These are phyloP conservation scores for Chaenocephalus aceratus DNA, from an alignment of 2,113 vertebrate genomes.

Conservation along the genomic window DNA sequence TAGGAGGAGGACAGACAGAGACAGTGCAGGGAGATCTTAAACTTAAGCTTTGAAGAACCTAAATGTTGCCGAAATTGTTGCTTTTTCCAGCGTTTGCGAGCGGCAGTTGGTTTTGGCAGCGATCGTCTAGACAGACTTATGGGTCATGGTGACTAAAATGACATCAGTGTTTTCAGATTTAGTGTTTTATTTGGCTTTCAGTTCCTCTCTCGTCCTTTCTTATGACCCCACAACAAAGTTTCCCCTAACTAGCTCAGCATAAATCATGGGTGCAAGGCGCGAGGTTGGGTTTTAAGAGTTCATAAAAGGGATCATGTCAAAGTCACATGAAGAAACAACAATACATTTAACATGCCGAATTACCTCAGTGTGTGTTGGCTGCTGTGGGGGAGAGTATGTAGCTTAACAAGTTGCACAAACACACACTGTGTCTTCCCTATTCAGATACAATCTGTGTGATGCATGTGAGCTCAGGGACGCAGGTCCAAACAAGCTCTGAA, in stretches of 20 bases:
- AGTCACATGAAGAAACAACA: constrained; percentile 16
- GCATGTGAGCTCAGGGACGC: constrained; percentile 33
- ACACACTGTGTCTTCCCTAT: constrained; percentile 15
- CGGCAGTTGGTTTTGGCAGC: constrained; percentile 61
- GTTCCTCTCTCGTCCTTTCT: constrained; percentile 46
- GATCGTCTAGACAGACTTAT: constrained; percentile 60
- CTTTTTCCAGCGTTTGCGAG: constrained; percentile 49
- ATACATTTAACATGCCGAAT: constrained; percentile 25
- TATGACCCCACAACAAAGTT: constrained; percentile 70
- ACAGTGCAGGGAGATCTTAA: constrained; percentile 30
- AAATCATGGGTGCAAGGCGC: constrained; percentile 15
- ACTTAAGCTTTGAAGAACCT: constrained; percentile 45
- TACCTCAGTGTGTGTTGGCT: constrained; percentile 18
- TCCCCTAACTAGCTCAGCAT: constrained; percentile 24
- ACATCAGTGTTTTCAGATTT: constrained; percentile 65
- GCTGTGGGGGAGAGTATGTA: neutral
- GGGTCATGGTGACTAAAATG: constrained; percentile 61
- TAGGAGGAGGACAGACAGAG: constrained; percentile 25
- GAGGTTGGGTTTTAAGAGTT: constrained; percentile 52
- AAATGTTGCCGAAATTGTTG: constrained; percentile 64
- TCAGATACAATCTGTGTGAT: constrained; percentile 10
- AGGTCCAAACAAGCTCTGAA: constrained; percentile 52
- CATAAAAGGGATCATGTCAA: constrained; percentile 31
- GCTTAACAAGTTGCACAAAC: constrained; percentile 41
- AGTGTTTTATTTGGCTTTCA: constrained; percentile 69